Evolutionary conservation across 2,888 invertebrate genomes (phyloP).

Genomic region (Protula sp.): DNA sequence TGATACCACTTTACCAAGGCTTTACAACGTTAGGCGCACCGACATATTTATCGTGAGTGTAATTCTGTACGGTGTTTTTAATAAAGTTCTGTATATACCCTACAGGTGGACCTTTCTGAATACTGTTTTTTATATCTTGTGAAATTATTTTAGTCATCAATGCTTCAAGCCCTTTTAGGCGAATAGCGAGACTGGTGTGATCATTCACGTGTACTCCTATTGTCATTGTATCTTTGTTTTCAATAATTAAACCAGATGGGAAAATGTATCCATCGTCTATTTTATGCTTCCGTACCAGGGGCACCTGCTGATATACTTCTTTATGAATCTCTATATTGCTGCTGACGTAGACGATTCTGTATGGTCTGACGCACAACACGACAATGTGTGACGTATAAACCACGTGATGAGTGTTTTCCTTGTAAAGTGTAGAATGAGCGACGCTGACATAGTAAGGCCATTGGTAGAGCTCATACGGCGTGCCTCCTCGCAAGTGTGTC

Average conservation of each 20-base stretch:
- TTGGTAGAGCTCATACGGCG: slow-evolving; percentile 28
- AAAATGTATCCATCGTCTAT: slow-evolving; percentile 33
- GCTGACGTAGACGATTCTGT: slow-evolving; percentile 28
- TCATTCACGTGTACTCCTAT: slow-evolving; percentile 33
- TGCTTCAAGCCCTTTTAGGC: slow-evolving; percentile 20
- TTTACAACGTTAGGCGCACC: too few species aligned
- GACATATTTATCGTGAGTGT: too few species aligned
- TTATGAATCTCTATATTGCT: slow-evolving; percentile 24
- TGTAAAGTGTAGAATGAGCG: slow-evolving; percentile 31
- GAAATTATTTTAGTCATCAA: slow-evolving; percentile 21
- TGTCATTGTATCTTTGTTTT: slow-evolving; percentile 20
- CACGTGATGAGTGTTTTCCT: slow-evolving; percentile 16
- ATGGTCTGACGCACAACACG: slow-evolving; percentile 24
- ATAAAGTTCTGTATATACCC: slow-evolving; percentile 25
- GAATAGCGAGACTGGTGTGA: slow-evolving; percentile 24
- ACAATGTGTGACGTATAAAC: slow-evolving; percentile 29
- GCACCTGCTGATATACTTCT: slow-evolving; percentile 21
- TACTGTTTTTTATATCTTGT: slow-evolving; percentile 12
- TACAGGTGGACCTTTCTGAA: slow-evolving; percentile 21
- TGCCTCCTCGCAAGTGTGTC: slow-evolving; percentile 30
- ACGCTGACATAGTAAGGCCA: slow-evolving; percentile 29
- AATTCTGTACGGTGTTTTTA: slow-evolving; percentile 21
- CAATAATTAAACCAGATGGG: slow-evolving; percentile 29
- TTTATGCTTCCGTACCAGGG: slow-evolving; percentile 26
- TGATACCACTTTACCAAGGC: too few species aligned